Evolutionary conservation across 2,797 vertebrate species (phyloP), one percentile per base, ranked within the genome.

Genomic region (Sebastes flavidus): DNA sequence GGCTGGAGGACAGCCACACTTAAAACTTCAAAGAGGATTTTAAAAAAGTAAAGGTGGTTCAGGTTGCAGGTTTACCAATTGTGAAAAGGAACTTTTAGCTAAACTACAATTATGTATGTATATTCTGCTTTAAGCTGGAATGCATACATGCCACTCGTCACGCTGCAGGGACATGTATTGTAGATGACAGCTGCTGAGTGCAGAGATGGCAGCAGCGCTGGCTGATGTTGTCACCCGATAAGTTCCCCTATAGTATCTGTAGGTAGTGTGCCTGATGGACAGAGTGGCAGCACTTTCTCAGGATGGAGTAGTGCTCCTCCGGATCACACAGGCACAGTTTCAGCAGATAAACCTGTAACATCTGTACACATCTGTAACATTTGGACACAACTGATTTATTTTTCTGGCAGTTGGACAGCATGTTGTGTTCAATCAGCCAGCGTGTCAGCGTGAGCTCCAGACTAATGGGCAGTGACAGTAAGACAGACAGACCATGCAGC

Each of bases 371-470:
- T 42, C 38, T 42, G 62, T 22, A 32, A 58, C 13, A 66, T 55
- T 14, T 70, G 42, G 34, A 46, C 66, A 56, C 12, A 36, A 24
- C 30, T 22, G 3, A 42, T 27, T 24, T 27, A 38, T 52, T 67
- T 72, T 18, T 62, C 24, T 86, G 75, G 5, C 82, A 97, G 97
- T 0, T 96, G 58, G 96, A 97, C 91, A 95, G 95, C 42, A 96
- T 97, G 97, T 95, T 94, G n/a, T 91, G 92, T 20, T 87, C 63
- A 7, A 80, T 78, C 46, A 85, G 65, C 6, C 92, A 94, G 27
- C 90, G 91, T 1, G 94, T 96, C 4, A 96, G 97, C 24, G 46
- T 97, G 74, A 95, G 95, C 65, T 91, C 95, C 12, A 95, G 88
- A 38, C 84, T 97, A 84, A 91, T 95, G 90, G 96, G 96, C 32